Conservation (phyloP, 30 jellyfish, hydroid and myxozoan species). For the Aurelia coerulea region DNA sequence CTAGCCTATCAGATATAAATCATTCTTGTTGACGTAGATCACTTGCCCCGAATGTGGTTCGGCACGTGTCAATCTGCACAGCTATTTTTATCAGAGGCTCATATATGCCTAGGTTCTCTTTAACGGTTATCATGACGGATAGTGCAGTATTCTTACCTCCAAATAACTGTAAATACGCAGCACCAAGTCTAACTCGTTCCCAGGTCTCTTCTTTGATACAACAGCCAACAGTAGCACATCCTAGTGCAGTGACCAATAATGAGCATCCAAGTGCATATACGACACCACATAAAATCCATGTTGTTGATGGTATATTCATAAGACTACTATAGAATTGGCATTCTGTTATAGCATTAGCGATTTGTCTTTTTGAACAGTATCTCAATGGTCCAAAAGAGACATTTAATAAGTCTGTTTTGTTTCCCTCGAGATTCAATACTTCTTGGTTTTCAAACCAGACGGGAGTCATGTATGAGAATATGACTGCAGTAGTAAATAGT, state of each 20-base stretch:
- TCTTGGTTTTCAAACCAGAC: slow-evolving; percentile 85
- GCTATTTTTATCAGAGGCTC: no score
- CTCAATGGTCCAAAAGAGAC: slow-evolving; percentile 86
- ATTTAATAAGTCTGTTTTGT: slow-evolving; percentile 9
- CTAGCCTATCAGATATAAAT: no score
- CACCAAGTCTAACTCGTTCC: slow-evolving; percentile 79
- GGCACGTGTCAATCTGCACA: no score
- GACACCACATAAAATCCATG: slow-evolving; percentile 86
- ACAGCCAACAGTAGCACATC: slow-evolving; percentile 70
- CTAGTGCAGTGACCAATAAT: slow-evolving; percentile 58
- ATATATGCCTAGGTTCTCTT: no score
- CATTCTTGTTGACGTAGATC: no score
- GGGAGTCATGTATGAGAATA: slow-evolving; percentile 78
- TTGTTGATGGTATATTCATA: slow-evolving; percentile 78
- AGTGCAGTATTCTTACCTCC: slow-evolving; percentile 63
- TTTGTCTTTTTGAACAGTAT: slow-evolving; percentile 67
- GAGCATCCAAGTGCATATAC: slow-evolving; percentile 78
- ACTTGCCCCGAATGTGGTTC: no score
- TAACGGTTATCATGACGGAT: no score
- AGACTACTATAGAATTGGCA: slow-evolving; percentile 76
- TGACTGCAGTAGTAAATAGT: slow-evolving; percentile 67
- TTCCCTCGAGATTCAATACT: slow-evolving; percentile 13
- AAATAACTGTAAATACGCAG: slow-evolving; percentile 82
- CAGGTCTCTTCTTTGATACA: slow-evolving; percentile 72
- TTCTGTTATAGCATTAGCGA: slow-evolving; percentile 50